phyloP scores from a whole-genome alignment of 2,113 vertebrate genomes.

The Anser cygnoides region DNA sequence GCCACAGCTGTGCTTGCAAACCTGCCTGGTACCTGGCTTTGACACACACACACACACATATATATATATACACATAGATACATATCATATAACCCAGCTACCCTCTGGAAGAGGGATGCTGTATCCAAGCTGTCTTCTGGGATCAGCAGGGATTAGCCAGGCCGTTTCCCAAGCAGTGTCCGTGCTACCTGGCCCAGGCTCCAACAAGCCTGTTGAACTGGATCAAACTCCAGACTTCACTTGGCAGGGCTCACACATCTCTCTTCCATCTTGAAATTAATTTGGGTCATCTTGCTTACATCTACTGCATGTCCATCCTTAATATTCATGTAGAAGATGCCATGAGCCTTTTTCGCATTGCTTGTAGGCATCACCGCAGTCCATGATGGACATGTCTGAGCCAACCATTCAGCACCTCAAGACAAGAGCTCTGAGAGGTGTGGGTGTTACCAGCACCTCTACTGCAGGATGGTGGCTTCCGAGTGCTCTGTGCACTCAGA shows the following conservation, averaged over 20 bases:
- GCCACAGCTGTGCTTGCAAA: neutral
- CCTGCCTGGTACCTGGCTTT: neutral
- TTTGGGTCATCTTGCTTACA: neutral
- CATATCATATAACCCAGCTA: fast-evolving
- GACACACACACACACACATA: neutral
- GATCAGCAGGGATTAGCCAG: neutral
- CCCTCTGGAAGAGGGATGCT: neutral
- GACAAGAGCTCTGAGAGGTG: neutral
- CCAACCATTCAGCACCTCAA: neutral
- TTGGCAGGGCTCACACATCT: neutral
- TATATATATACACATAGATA: neutral
- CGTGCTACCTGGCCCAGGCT: neutral
- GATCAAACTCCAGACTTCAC: neutral
- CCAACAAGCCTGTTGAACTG: neutral
- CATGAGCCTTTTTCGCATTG: neutral
- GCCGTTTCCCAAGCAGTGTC: neutral
- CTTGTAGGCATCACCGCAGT: fast-evolving
- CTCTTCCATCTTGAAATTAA: neutral
- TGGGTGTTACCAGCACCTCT: no score
- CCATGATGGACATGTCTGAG: neutral
- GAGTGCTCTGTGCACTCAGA: neutral
- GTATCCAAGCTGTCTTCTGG: neutral
- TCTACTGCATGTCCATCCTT: neutral
- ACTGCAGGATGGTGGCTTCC: no score
- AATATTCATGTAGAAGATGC: neutral